These are phyloP conservation scores for Coendou prehensilis DNA, from an alignment of 2,797 vertebrate species.

Conservation along the genomic window DNA sequence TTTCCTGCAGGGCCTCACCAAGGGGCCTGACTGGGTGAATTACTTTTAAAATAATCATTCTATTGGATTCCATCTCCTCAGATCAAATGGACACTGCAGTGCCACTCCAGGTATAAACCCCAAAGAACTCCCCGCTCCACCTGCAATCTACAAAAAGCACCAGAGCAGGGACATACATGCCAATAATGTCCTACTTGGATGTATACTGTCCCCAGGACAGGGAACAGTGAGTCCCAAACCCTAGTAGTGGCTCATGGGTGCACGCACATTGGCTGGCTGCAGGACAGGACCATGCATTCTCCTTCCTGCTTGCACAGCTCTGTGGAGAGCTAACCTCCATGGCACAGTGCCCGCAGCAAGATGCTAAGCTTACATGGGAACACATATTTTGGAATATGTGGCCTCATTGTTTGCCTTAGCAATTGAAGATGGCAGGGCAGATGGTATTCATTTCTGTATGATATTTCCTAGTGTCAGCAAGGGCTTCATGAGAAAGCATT, in stretches of 20 bases:
- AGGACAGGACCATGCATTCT: neutral
- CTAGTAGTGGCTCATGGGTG: fast-evolving
- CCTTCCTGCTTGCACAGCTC: neutral
- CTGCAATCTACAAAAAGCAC: neutral
- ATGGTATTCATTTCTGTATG: constrained; percentile 74
- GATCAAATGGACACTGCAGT: neutral
- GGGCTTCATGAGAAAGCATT: constrained; percentile 58
- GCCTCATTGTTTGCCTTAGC: constrained; percentile 64
- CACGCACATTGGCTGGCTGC: neutral
- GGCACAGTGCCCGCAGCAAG: neutral
- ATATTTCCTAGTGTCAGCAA: constrained; percentile 75
- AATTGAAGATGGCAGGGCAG: constrained; percentile 63
- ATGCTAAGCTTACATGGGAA: constrained; percentile 9
- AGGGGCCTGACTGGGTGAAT: too few species aligned
- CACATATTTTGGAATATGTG: constrained; percentile 61
- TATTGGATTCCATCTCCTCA: neutral
- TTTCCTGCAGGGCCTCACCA: neutral
- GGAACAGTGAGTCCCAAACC: neutral
- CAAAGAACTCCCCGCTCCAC: neutral
- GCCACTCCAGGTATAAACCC: neutral
- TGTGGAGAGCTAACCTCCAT: neutral
- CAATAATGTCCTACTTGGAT: neutral
- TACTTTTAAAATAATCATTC: neutral
- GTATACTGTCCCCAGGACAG: neutral
- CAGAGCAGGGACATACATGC: neutral